Base-by-base conservation (phyloP, 2,797 vertebrate genomes). In the Cyclopterus lumpus region DNA sequence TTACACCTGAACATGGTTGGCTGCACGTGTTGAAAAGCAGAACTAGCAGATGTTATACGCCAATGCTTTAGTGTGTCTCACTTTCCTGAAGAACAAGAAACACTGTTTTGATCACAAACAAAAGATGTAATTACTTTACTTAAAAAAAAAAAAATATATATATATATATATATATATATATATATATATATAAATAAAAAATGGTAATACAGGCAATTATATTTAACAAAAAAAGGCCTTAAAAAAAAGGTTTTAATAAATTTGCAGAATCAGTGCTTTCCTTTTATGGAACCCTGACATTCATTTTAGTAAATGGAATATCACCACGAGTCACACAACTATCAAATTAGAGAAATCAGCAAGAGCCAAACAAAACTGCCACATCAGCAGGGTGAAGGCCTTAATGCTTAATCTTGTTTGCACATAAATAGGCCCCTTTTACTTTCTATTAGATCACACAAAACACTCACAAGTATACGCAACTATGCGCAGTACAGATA, bases 281-380 rank as follows among this genome's bases (percentile, higher is more conserved):
- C 38, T 5, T 22, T 36, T 7, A 36, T 60, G 59, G 67, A 70
- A 68, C 22, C 9, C 32, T 22, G 67, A 49, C 51, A 44, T 51
- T 63, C 34, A 76, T 63, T 81, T 63, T 36, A 63, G 22, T 44
- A 38, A 58, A 63, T 76, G 44, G 10, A 71, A 38, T 38, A 34
- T 64, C 49, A 20, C 60, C 11, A 40, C 16, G 16, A 62, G 26
- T 34, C 36, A 53, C 40, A 59, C n/a, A 20, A 59, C 34, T 18
- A 61, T 69, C 34, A 61, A 62, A 61, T 73, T 26, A 65, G 8
- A 62, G 64, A n/a, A 74, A 20, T 66, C 49, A 28, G 55, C 49
- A 5, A 0, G 7, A 64, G 58, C 53, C 54, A 60, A 71, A 78
- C 34, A 53, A 63, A 78, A 40, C 34, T 46, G 63, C 58, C 30